Conservation (phyloP, 2,797 vertebrate genomes). For the Moxostoma hubbsi region DNA sequence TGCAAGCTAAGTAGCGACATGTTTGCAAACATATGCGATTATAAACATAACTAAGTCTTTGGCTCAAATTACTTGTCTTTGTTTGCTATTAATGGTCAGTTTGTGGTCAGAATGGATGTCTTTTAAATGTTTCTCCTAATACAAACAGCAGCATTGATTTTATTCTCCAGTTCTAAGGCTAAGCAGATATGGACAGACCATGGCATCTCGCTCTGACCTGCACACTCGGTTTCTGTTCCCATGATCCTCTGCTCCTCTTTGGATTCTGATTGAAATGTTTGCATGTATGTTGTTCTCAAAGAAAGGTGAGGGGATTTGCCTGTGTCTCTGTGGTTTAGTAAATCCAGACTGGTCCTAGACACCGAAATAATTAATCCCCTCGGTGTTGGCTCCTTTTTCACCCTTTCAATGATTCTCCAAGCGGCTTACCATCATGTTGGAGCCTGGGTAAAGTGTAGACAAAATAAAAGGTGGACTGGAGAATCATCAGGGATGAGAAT, state of each 20-base stretch:
- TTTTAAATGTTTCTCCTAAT: slow-evolving; percentile 20
- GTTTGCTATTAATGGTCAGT: slow-evolving; percentile 19
- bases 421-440: slow-evolving; percentile 40
- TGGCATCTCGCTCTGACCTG: slow-evolving; percentile 19
- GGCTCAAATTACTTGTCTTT: neutral
- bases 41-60: neutral
- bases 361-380: slow-evolving; percentile 60
- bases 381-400: slow-evolving; percentile 57
- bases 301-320: slow-evolving; percentile 55
- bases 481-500: slow-evolving; percentile 58
- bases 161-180: slow-evolving; percentile 21
- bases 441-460: slow-evolving; percentile 48
- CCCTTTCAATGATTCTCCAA: slow-evolving; percentile 53
- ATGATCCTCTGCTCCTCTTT: slow-evolving; percentile 37
- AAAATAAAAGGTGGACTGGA: slow-evolving; percentile 53
- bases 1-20: neutral
- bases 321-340: slow-evolving; percentile 56
- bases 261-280: slow-evolving; percentile 49
- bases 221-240: slow-evolving; percentile 20
- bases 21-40: neutral
- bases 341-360: slow-evolving; percentile 57
- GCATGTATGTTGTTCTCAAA: slow-evolving; percentile 45
- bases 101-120: slow-evolving; percentile 31
- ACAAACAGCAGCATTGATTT: slow-evolving; percentile 39
- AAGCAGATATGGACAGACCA: slow-evolving; percentile 40